Conservation (phyloP, 2,797 vertebrate genomes). For the Enteromius mattozi region DNA sequence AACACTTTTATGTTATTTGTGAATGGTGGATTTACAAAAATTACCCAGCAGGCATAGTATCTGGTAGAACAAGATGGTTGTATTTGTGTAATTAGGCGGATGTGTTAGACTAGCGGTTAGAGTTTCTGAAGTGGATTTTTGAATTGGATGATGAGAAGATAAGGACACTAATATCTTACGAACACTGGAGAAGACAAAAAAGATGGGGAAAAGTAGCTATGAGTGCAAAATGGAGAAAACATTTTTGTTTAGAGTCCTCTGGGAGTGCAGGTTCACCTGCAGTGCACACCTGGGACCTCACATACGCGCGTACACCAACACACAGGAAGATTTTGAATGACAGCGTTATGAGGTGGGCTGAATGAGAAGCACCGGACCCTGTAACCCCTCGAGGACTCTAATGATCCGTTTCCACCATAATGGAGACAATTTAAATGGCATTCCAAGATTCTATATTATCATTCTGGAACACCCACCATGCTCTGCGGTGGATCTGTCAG, state of each 20-base stretch:
- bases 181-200: not conserved
- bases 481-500: constrained; percentile 48
- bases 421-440: constrained; percentile 41
- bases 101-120: constrained; percentile 25
- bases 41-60: constrained; percentile 21
- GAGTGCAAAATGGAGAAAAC: not conserved
- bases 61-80: constrained; percentile 14
- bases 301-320: not conserved
- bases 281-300: constrained; percentile 9
- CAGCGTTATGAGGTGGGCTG: constrained; percentile 27
- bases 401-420: constrained; percentile 47
- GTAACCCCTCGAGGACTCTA: constrained; percentile 46
- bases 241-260: not conserved
- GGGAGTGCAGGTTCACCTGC: constrained; percentile 26
- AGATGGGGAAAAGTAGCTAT: not conserved
- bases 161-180: constrained; percentile 8
- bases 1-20: constrained; percentile 30
- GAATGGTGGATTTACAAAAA: constrained; percentile 17
- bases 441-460: constrained; percentile 49
- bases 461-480: constrained; percentile 49
- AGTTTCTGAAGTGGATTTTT: constrained; percentile 27
- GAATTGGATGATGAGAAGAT: constrained; percentile 30
- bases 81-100: constrained; percentile 43
- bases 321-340: constrained; percentile 33
- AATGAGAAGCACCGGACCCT: constrained; percentile 38